Base-by-base conservation (phyloP, 2,888 invertebrate species). In the Deroplatys truncata region DNA sequence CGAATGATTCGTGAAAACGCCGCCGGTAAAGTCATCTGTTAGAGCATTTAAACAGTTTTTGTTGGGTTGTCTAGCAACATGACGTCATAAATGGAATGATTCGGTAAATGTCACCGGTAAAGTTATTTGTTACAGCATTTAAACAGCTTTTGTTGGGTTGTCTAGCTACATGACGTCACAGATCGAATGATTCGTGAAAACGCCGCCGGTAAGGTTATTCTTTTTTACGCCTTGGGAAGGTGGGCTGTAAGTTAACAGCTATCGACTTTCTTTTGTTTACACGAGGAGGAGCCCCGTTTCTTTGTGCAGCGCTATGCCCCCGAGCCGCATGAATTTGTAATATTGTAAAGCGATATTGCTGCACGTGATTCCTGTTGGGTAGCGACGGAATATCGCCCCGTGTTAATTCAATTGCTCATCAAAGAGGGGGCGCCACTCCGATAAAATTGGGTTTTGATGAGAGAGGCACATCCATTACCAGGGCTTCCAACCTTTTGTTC, bases 371-470 rank as follows among this genome's bases (percentile, higher is more conserved):
- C 43, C 43, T 43, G 43, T 43, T 56, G 20, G 16, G 56, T 16
- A 56, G 56, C 56, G 35, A 35, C 43, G 56, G 56, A 72, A 72
- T 20, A 72, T 72, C 20, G 56, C 56, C 1, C 56, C 56, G 56
- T 72, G 56, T 72, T 72, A 72, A 72, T 72, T 72, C 56, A 72
- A 72, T 72, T 72, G 56, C 56, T 72, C 56, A 72, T 72, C 56
- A 72, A 89, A 82, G 82, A 28, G 85, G 35, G 82, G 29, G 82
- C 89, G 82, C 72, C 89, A 89, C 86, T 83, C 86, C 89, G 86
- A 87, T 87, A 89, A 89, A 89, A 86, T 89, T 29, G 89, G 29
- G 56, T 82, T 86, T 28, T 84, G 86, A 87, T 89, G 87, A 83
- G 35, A 20, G 56, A 72, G 56, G 56, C 56, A 72, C 56, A 72